These are phyloP conservation scores for Dyspetes luteomarginatus DNA, from an alignment of 2,888 invertebrate genomes.

Conservation along the genomic window DNA sequence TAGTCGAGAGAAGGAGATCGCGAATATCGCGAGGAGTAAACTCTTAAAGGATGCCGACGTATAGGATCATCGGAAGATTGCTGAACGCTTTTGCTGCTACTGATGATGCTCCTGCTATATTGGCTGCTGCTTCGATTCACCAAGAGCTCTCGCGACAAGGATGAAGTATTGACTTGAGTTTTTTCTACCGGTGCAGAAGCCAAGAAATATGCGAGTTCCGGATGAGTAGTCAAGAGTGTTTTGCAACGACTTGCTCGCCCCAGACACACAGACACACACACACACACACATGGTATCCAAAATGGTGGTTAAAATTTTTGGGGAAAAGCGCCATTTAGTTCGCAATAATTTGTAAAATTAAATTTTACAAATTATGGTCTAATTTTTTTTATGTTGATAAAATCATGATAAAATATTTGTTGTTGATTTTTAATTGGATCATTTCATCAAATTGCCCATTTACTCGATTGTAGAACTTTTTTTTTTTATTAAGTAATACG, in stretches of 20 bases:
- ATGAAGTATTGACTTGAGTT: slow-evolving; percentile 60
- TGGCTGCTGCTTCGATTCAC: slow-evolving; percentile 47
- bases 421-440: too few relatives aligned
- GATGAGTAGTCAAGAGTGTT: background rate
- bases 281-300: too few relatives aligned
- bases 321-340: too few relatives aligned
- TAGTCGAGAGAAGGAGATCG: slow-evolving; percentile 8
- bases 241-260: background rate
- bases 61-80: slow-evolving; percentile 49
- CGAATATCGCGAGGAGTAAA: slow-evolving; percentile 36
- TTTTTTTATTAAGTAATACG: background rate
- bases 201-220: slow-evolving; percentile 34
- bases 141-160: slow-evolving; percentile 59
- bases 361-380: too few relatives aligned
- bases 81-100: slow-evolving; percentile 46
- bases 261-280: background rate
- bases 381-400: too few relatives aligned
- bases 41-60: slow-evolving; percentile 67
- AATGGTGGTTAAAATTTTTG: too few relatives aligned
- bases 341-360: too few relatives aligned
- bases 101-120: too few relatives aligned
- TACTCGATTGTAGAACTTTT: background rate
- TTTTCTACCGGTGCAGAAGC: slow-evolving; percentile 40
- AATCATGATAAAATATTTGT: background rate
- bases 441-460: too few relatives aligned